Evolutionary conservation across 2,113 vertebrate species (phyloP).

Genomic region (Ceratotherium simum): DNA sequence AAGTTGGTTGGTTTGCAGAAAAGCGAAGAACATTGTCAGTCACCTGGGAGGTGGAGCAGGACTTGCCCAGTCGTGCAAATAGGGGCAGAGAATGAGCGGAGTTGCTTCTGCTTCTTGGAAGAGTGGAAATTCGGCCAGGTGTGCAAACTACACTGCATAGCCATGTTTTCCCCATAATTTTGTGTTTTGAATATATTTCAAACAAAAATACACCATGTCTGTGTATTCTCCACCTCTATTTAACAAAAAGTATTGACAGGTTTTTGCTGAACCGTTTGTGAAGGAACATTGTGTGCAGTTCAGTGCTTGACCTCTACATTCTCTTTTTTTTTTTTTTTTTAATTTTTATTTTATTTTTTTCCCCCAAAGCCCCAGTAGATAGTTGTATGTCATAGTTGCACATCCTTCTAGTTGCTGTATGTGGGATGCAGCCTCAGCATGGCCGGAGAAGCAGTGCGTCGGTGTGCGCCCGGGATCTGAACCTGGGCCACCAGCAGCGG

Average conservation of each 20-base stretch:
- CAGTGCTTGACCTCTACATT: too few species aligned
- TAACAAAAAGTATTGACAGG: rapidly evolving
- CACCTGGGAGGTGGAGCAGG: background rate
- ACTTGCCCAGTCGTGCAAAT: rapidly evolving
- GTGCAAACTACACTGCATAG: too few species aligned
- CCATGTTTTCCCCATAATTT: background rate
- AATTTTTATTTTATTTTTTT: too few species aligned
- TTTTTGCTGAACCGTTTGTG: background rate
- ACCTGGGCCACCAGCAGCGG: too few species aligned
- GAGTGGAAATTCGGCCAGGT: background rate
- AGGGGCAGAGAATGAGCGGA: background rate
- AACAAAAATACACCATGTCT: background rate
- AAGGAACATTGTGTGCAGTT: background rate
- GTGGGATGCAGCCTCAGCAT: too few species aligned
- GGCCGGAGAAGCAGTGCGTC: too few species aligned
- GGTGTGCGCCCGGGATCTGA: too few species aligned
- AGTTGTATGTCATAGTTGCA: too few species aligned
- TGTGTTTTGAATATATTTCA: background rate
- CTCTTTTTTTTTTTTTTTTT: too few species aligned
- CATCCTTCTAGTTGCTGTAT: too few species aligned
- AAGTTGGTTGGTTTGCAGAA: background rate
- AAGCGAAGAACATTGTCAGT: too few species aligned
- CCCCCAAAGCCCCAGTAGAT: too few species aligned
- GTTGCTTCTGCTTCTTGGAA: background rate
- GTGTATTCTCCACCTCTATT: background rate